Evolutionary conservation across 2,888 invertebrate genomes (phyloP), one percentile per base, ranked within the genome.

Genomic region (Epiblema foenella): DNA sequence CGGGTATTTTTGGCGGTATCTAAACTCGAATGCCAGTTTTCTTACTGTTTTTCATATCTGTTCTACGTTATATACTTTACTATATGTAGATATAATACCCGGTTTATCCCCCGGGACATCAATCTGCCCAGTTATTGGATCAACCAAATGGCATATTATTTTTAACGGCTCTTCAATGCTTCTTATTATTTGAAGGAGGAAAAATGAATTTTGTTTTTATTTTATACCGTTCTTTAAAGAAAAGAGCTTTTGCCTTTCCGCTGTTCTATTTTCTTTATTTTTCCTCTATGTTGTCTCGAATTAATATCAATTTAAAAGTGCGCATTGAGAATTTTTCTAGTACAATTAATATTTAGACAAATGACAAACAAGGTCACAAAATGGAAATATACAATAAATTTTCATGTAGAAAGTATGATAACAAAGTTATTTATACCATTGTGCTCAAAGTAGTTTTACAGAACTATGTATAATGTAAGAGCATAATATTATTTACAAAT

Each of bases 101-200:
- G 24, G 46, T 37, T 62, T 15, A 33, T 17, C 56, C 37, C 59
- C 37, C 24, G 20, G 51, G 54, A 59, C 51, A 63, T 72, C 56
- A 72, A 72, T 68, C 57, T 51, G 42, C 62, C 46, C 60, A 18
- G 59, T 59, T 67, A 60, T 67, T 71, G 62, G 67, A 57, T 62
- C 56, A 65, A 59, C 17, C 33, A 62, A n/a, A 59, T 67, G 24
- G 57, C 51, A 58, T 60, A 64, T 70, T 60, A 42, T 67, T 37
- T 60, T 69, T 56, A 49, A 18, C 49, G 57, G 12, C 37, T 51
- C 39, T 7, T 62, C 33, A 49, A 46, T 24, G 42, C 10, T 42
- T 29, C 17, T 17, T 29, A 33, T 49, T 29, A 49, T 62, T 49
- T 46, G 24, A 9, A 17, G 1, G n/a, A 20, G 37, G 33, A 58